A percentile compares a stretch with the other conserved stretches of the same genome.
Evolutionary conservation across 2,888 invertebrate species (phyloP).

Genomic region (Caenorhabditis sp.): DNA sequence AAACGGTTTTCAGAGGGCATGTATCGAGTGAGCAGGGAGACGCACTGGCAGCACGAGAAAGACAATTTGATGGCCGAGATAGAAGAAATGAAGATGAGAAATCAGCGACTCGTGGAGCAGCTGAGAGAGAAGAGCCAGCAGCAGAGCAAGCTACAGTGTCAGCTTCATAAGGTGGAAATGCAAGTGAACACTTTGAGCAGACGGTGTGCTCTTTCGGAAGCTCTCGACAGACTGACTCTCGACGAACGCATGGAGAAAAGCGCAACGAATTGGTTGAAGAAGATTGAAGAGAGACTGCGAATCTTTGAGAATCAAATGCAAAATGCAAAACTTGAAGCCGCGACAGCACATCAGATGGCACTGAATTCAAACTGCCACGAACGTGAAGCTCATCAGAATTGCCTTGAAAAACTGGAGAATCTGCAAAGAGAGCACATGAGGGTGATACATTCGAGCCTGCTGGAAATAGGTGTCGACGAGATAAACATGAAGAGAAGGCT

Average conservation of each 20-base stretch:
- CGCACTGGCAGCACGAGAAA: constrained; percentile 62
- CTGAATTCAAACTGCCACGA: constrained; percentile 68
- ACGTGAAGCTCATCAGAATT: constrained; percentile 69
- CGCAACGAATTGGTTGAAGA: constrained; percentile 50
- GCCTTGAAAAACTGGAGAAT: constrained; percentile 76
- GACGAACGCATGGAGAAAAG: constrained; percentile 64
- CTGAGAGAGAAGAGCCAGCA: constrained; percentile 74
- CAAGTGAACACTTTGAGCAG: constrained; percentile 65
- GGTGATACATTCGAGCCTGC: constrained; percentile 62
- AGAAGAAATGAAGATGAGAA: constrained; percentile 68
- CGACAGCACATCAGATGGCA: constrained; percentile 70
- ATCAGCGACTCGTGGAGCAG: constrained; percentile 73
- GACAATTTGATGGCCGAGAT: constrained; percentile 67
- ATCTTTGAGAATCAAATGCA: constrained; percentile 69
- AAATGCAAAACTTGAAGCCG: constrained; percentile 65
- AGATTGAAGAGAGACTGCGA: constrained; percentile 70
- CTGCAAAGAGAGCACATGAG: constrained; percentile 76
- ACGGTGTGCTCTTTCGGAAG: constrained; percentile 68
- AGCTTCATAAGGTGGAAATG: constrained; percentile 66
- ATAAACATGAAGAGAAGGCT: constrained; percentile 61
- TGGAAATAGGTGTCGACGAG: constrained; percentile 43
- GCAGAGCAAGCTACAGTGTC: constrained; percentile 69
- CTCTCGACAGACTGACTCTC: constrained; percentile 69
- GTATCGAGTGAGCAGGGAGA: constrained; percentile 57
- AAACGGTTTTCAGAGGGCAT: constrained; percentile 48